Base-by-base conservation (phyloP, 1,140 invertebrate species). In the Pachypeltis micranthus region DNA sequence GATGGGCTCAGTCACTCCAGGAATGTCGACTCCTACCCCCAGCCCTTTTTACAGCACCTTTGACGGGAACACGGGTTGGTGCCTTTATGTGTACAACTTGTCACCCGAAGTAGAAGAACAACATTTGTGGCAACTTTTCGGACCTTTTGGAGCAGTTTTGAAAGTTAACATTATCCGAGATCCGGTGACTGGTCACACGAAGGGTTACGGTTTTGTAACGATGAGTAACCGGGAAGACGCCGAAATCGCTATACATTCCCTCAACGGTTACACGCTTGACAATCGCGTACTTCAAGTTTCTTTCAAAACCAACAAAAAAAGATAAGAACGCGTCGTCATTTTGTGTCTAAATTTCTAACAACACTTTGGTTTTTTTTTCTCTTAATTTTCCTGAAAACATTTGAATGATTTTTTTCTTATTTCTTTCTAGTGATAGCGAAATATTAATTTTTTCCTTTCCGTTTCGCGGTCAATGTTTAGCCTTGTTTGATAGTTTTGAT, bases 141-240 rank as follows among this genome's bases (percentile, higher is more conserved):
- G 95, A 2, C 96, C 96, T 2, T 98, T 98, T 76, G 96, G 96
- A 63, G 96, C 96, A 64, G 96, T 99, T 63, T 93, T 98, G 77
- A 93, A 89, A 72, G 95, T 98, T 28, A 98, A 98, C 80, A 90
- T 96, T 59, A 96, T 98, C 72, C 86, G 94, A 64, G 96, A 98
- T 78, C 83, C 94, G 71, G 90, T 96, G 76, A 96, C 94, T 65
- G 94, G 96, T 79, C 98, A 98, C 78, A 98, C 96, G 83, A 98
- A 98, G 79, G 96, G 96, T 69, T 98, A 96, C 76, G 96, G 94
- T 16, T 98, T 98, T 77, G 95, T 99, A 63, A 98, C 93, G 62
- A 99, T 99, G 96, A 96, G 93, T 70, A 97, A 98, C 77, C 98
- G 98, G 78, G 95, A 98, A 75, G 96, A 98, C 74, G 93, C 95